Base-by-base conservation (phyloP, 2,113 vertebrate species). In the Phocoena phocoena region DNA sequence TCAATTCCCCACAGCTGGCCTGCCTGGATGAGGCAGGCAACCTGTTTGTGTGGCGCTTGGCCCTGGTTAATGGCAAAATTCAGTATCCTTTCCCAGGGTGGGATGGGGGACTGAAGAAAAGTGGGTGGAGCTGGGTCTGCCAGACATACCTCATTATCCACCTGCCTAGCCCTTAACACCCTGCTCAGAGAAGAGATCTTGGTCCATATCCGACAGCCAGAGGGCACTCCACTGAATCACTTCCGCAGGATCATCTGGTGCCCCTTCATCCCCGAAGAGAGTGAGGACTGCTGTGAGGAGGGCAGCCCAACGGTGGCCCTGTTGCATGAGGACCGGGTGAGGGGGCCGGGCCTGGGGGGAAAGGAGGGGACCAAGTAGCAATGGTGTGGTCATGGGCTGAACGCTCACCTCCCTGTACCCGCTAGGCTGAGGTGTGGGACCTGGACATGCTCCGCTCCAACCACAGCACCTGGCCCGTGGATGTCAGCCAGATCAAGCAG, bases 351-450 rank as follows among this genome's bases (percentile, higher is more conserved):
- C 36, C 1, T 65, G 13, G n/a, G 36, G 2, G 8, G 26, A n/a
- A 12, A 60, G 8, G 20, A 41, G 28, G 20, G 9, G 2, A 23
- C 28, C 65, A 74, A 92, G 47, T 26, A 58, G 38, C 41, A 83
- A 5, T n/a, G 55, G 4, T 18, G 6, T 60, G 18, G 38, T 17
- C 18, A 53, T 70, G 7, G 26, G 23, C 38, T 93, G 26, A 90
- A 28, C 8, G 3, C 20, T 85, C 23, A 81, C 20, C 31, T 71
- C 58, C 21, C 47, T 93, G 73, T 76, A 15, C 83, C 93, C 12
- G 97, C 90, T 96, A 99, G 99, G 99, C 99, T 88, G 99, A 99
- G 93, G 99, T 99, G 18, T 99, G 99, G 99, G 99, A 99, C 97
- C 98, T 99, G 96, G 99, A 99, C 55, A 99, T 99, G n/a, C 98